Conservation (phyloP, 1,140 invertebrate species). For the Drosophila dunni region DNA sequence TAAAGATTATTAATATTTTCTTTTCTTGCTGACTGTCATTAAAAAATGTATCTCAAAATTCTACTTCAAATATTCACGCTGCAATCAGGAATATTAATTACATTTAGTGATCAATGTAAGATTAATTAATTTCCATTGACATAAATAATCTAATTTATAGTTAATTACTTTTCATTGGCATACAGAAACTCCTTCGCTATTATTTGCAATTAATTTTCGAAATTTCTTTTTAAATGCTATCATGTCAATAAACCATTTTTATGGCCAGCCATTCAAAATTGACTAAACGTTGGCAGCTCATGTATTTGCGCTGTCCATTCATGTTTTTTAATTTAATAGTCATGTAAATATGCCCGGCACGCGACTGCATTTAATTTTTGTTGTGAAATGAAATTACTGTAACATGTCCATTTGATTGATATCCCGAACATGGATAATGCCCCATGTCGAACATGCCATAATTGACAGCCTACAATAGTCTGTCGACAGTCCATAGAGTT, state of each 20-base stretch:
- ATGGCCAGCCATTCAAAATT: conserved; percentile 49
- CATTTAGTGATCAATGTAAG: too few relatives aligned
- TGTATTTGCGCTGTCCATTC: conserved; percentile 45
- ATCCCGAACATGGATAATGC: conserved; percentile 43
- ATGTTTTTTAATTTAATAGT: conserved; percentile 83
- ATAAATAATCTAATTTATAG: not conserved
- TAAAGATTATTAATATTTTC: too few relatives aligned
- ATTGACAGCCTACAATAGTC: conserved; percentile 64
- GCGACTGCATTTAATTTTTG: conserved; percentile 76
- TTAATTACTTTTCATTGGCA: conserved; percentile 1
- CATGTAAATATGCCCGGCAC: conserved; percentile 72
- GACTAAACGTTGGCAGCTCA: conserved; percentile 68
- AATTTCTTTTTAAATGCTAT: conserved; percentile 32
- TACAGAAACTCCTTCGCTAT: not conserved
- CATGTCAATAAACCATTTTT: conserved; percentile 70
- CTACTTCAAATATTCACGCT: too few relatives aligned
- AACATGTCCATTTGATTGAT: conserved; percentile 79
- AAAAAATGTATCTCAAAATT: too few relatives aligned
- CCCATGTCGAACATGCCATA: conserved; percentile 73
- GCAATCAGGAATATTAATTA: too few relatives aligned
- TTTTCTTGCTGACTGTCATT: too few relatives aligned
- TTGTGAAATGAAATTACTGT: conserved; percentile 75
- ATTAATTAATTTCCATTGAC: not conserved
- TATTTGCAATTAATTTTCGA: not conserved
- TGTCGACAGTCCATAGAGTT: conserved; percentile 12